Evolutionary conservation across 2,113 vertebrate genomes (phyloP).

Genomic region (Oceanites oceanicus): DNA sequence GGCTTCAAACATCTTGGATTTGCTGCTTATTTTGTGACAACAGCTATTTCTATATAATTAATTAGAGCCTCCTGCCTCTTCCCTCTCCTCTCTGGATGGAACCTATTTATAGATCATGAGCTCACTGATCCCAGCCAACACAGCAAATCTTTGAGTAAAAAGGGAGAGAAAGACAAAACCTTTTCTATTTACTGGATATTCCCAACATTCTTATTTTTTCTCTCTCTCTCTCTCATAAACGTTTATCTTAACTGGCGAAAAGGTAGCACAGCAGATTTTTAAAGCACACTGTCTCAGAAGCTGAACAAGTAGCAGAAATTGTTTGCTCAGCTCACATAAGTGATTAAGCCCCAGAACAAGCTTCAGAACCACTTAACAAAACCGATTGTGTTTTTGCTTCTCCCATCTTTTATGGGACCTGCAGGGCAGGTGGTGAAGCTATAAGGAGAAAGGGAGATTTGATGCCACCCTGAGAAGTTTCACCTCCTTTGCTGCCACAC

Average conservation of each 20-base stretch:
- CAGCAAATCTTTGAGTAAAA: background rate
- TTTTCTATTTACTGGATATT: background rate
- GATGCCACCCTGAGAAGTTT: background rate
- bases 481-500: background rate
- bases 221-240: background rate
- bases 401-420: background rate
- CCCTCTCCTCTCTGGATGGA: background rate
- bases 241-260: background rate
- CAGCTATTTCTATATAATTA: slow-evolving; percentile 31
- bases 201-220: background rate
- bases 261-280: background rate
- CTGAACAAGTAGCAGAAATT: background rate
- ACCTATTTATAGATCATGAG: slow-evolving; percentile 48
- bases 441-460: background rate
- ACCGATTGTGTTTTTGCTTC: fast-evolving
- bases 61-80: background rate
- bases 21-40: slow-evolving; percentile 28
- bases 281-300: background rate
- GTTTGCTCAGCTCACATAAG: background rate
- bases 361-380: background rate
- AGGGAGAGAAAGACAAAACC: background rate
- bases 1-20: slow-evolving; percentile 10
- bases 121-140: background rate
- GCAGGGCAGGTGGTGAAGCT: background rate
- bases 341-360: background rate